Evolutionary conservation across 2,888 invertebrate species (phyloP), one percentile per base, ranked within the genome.

Genomic region (Lepidocyrtoides sp.): DNA sequence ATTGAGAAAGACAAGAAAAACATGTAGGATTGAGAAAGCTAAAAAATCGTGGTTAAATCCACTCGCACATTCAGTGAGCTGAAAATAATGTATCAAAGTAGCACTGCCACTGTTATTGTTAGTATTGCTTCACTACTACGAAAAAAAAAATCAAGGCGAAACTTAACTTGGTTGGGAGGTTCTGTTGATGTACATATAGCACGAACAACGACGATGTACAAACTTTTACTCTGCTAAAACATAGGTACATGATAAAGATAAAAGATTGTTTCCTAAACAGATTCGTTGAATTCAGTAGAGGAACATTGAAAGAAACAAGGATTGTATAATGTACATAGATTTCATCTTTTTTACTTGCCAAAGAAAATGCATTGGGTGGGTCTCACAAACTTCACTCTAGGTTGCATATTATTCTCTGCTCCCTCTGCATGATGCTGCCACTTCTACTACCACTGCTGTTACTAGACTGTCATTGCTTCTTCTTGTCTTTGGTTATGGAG

Each of bases 341-440:
- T 60, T 63, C 82, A 79, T 88, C 66, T 63, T 88, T 36, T 36
- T 36, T 36, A 36, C 79, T 63, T 48, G 41, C 1, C n/a, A 48
- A 66, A 48, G 48, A 75, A 89, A 88, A 88, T 88, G 88, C 88
- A 81, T 88, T 88, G 79, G 88, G 81, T 81, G 88, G 82, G 82
- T 81, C 69, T 10, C 29, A 32, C 57, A 20, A 63, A 54, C 29
- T 86, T 75, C 36, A 69, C 63, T 82, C n/a, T n/a, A 51, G 26
- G 41, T 54, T 51, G 29, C 66, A 51, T 48, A n/a, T n/a, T 29
- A 20, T 69, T 54, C 20, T 84, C 26, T 41, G 41, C 32, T 63
- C 36, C 57, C 5, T 41, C 10, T 1, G 26, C 48, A 83, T 66
- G 83, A 66, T 66, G 26, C 44, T 83, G 63, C 63, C 66, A 66